A percentile compares a stretch with the other conserved stretches of the same genome.
Conservation (phyloP, 2,888 invertebrate genomes). For the Ormyrus rosae region DNA sequence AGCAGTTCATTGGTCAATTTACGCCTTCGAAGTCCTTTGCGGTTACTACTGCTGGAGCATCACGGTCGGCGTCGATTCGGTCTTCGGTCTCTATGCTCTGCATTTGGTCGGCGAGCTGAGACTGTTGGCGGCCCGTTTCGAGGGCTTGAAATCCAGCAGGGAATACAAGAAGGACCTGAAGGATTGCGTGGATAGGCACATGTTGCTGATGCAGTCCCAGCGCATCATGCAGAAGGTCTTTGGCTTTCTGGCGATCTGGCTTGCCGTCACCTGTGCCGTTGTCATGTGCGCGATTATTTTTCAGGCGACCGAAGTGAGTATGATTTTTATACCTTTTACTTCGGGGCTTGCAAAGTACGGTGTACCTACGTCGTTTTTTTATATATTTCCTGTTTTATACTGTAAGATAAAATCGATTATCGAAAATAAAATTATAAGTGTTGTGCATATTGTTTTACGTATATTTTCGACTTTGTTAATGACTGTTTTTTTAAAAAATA, state of each 20-base stretch:
- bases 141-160: slow-evolving; percentile 37
- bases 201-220: slow-evolving; percentile 53
- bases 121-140: slow-evolving; percentile 55
- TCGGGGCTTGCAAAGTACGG: too few relatives aligned
- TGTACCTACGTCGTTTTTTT: too few relatives aligned
- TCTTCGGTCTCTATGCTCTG: slow-evolving; percentile 64
- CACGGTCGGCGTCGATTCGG: slow-evolving; percentile 59
- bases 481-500: too few relatives aligned
- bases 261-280: slow-evolving; percentile 61
- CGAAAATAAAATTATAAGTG: too few relatives aligned
- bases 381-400: too few relatives aligned
- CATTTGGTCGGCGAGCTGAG: slow-evolving; percentile 63
- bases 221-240: slow-evolving; percentile 61
- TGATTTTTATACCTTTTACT: not conserved
- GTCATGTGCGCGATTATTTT: slow-evolving; percentile 64
- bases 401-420: too few relatives aligned
- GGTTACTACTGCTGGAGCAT: slow-evolving; percentile 44
- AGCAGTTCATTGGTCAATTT: slow-evolving; percentile 46
- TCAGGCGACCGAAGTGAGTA: slow-evolving; percentile 56
- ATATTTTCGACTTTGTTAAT: too few relatives aligned
- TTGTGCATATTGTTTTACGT: too few relatives aligned
- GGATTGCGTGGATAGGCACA: slow-evolving; percentile 57
- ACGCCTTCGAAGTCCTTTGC: slow-evolving; percentile 29
- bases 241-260: slow-evolving; percentile 63
- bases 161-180: slow-evolving; percentile 51